A percentile compares a stretch with the other conserved stretches of the same genome.
These are phyloP conservation scores for Hydrozoanthus tunicans DNA, from an alignment of 64 coral and sea anemone genomes.

Conservation along the genomic window DNA sequence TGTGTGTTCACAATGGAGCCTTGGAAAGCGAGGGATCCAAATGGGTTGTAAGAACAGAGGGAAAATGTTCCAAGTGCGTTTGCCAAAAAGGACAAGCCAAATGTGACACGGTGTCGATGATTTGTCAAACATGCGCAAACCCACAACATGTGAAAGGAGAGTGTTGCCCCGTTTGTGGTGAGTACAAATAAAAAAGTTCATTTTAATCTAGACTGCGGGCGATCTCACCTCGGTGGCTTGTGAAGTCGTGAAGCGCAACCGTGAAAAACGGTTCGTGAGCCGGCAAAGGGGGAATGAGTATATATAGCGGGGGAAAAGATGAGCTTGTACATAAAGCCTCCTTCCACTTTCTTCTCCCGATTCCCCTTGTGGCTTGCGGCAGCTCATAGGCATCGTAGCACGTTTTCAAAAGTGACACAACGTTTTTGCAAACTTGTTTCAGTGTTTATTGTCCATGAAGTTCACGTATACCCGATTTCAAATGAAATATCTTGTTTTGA, in stretches of 20 bases:
- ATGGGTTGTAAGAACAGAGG: neutral
- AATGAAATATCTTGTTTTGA: too few relatives aligned
- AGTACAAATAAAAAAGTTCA: neutral
- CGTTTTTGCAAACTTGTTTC: too few relatives aligned
- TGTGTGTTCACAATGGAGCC: conserved; percentile 37
- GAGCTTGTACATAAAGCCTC: neutral
- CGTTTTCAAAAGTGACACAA: too few relatives aligned
- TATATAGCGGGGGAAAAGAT: neutral
- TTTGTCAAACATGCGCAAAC: conserved; percentile 24
- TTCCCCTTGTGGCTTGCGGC: too few relatives aligned
- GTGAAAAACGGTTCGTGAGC: neutral
- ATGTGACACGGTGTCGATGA: neutral
- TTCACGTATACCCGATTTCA: too few relatives aligned
- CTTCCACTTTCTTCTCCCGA: too few relatives aligned
- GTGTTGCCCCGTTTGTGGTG: conserved; percentile 47
- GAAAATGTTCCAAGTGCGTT: conserved; percentile 16
- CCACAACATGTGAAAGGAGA: conserved; percentile 24
- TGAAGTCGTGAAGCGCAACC: neutral
- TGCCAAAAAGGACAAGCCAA: neutral
- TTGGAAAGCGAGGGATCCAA: conserved; percentile 44
- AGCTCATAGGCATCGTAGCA: neutral
- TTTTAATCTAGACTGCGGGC: too few relatives aligned
- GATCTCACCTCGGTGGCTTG: neutral
- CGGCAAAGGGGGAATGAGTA: neutral
- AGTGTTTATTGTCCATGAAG: too few relatives aligned